phyloP scores from a whole-genome alignment of 2,797 vertebrate genomes.

The Alcedo quadribrachys region DNA sequence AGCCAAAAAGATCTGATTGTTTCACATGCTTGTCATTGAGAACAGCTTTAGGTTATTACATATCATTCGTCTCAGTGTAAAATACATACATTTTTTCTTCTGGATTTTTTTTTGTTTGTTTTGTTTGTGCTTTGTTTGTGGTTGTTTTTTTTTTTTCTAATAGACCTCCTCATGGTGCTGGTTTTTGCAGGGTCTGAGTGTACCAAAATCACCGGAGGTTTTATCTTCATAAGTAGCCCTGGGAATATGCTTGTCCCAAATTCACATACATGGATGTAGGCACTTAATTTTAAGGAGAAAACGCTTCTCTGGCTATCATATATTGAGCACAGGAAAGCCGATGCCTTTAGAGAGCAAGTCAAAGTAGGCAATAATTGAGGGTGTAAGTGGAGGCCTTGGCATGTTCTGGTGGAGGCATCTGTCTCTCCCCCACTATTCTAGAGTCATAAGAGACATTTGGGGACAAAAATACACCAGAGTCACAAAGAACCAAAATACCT shows the following conservation, averaged over 20 bases:
- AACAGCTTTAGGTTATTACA: not conserved
- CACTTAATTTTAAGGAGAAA: not conserved
- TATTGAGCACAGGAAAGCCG: not conserved
- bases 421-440: not conserved
- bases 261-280: not conserved
- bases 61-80: not conserved
- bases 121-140: too few species aligned
- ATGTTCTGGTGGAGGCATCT: not conserved
- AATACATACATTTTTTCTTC: not conserved
- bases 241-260: not conserved
- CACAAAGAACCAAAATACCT: not conserved
- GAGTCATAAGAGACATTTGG: not conserved
- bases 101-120: not conserved
- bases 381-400: not conserved
- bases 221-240: not conserved
- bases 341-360: not conserved
- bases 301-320: not conserved
- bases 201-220: not conserved
- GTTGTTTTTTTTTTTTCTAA: not conserved
- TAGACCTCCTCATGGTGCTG: not conserved
- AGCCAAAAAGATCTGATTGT: not conserved
- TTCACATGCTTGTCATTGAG: not conserved
- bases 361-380: not conserved
- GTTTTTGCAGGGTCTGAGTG: not conserved
- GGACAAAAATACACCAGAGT: not conserved